Base-by-base conservation (phyloP, 1,140 invertebrate species). In the Dendroctonus ponderosae region DNA sequence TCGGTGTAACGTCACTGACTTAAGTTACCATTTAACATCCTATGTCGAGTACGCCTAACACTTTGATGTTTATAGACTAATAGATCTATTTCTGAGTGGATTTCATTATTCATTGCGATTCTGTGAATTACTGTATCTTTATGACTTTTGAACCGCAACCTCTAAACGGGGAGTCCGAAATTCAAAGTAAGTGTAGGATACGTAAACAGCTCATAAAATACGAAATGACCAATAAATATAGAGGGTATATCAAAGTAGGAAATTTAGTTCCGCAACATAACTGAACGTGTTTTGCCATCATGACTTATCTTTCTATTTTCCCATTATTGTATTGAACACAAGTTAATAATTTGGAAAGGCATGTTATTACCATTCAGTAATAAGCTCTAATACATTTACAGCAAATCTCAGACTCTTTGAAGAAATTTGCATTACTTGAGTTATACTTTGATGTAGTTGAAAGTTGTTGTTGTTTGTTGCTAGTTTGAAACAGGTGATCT, bases 61-160 rank as follows among this genome's bases (percentile, higher is more conserved):
- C 58, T 61, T 66, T 61, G 64, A 61, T 44, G 56, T 59, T 66
- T 60, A 59, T 59, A 52, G 64, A 60, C 56, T 66, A 60, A 60
- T 66, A 59, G 64, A 59, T 66, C 64, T 66, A 66, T 66, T 66
- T 66, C 57, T 66, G 64, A 59, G 49, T 43, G 64, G 41, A 66
- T 66, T 66, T 60, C 57, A 51, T 60, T 66, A 66, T 61, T 66
- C 41, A 60, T 14, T 49, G 51, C 43, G 52, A 52, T 66, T 66
- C 64, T 38, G 8, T 52, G 64, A 66, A 66, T 60, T 52, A 37
- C 63, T 51, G 42, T 43, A 7, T 52, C 57, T 66, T 61, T 66
- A 60, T 57, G 64, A 66, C 56, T 66, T 59, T 61, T 43, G 56
- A 39, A 66, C 64, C 64, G 64, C 64, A 61, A 53, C 57, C 57